Percentiles rank a stretch among this genome's conserved stretches.
Conservation (phyloP, 2,113 vertebrate genomes). For the Archilochus colubris region DNA sequence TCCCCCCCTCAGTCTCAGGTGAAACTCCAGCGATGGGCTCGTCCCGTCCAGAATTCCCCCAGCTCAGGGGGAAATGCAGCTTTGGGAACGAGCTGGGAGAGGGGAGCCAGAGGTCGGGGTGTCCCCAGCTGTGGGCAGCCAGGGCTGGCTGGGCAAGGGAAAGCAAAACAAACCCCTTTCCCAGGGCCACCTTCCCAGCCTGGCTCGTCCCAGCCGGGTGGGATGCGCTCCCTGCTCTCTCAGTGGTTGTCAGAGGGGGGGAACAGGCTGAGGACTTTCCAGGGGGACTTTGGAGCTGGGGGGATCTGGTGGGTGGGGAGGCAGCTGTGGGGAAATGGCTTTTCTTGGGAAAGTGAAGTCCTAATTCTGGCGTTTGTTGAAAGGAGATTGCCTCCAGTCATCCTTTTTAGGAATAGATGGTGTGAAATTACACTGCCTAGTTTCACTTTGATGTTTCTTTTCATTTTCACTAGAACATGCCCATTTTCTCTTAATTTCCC, state of each 20-base stretch:
- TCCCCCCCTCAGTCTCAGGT: neutral
- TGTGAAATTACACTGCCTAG: neutral
- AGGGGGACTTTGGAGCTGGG: neutral
- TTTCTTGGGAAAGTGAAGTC: neutral
- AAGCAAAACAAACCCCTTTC: neutral
- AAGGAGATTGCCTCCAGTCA: neutral
- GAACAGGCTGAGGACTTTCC: neutral
- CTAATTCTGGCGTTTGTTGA: neutral
- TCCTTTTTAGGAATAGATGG: neutral
- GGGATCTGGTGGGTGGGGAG: neutral
- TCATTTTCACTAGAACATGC: neutral
- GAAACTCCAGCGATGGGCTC: neutral
- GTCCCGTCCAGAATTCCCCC: rapidly evolving
- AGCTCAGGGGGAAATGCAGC: no score
- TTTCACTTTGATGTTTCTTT: constrained; percentile 7
- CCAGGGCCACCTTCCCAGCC: neutral
- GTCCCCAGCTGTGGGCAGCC: neutral
- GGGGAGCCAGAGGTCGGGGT: no score
- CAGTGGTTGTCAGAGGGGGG: neutral
- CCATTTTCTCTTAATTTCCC: neutral
- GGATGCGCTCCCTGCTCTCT: no score
- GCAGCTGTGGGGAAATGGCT: neutral
- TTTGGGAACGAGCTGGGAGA: no score
- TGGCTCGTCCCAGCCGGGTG: neutral
- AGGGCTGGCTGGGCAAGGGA: neutral